phyloP scores from a whole-genome alignment of 2,797 vertebrate species.

The Neosilurus hyrtlii region DNA sequence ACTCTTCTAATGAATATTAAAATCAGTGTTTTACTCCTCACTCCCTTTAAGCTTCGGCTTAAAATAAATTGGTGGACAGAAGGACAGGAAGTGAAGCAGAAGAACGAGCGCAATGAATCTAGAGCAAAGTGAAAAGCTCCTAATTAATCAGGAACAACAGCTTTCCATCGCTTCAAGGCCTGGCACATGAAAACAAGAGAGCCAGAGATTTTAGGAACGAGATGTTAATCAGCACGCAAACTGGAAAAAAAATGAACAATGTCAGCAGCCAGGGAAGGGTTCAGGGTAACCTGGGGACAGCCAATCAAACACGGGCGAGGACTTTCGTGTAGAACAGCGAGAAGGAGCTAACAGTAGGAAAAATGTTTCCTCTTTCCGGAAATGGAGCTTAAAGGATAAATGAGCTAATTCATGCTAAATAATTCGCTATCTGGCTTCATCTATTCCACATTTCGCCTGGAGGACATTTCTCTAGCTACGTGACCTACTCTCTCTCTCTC shows the following conservation, averaged over 20 bases:
- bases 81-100: slow-evolving; percentile 25
- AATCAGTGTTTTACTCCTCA: not conserved
- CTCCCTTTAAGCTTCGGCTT: not conserved
- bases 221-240: slow-evolving; percentile 12
- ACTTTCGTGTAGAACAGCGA: not conserved
- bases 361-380: slow-evolving; percentile 38
- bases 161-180: not conserved
- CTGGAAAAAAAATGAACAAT: not conserved
- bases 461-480: slow-evolving; percentile 39
- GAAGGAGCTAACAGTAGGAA: slow-evolving; percentile 24
- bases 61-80: slow-evolving; percentile 32
- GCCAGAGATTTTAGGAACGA: slow-evolving; percentile 3
- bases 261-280: no score
- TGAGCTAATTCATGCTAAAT: slow-evolving; percentile 50
- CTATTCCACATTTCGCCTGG: slow-evolving; percentile 33
- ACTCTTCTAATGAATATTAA: not conserved
- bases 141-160: slow-evolving; percentile 14
- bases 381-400: slow-evolving; percentile 49
- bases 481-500: slow-evolving; percentile 28
- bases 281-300: not conserved
- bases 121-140: not conserved
- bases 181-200: not conserved
- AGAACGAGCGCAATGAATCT: not conserved
- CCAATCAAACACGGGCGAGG: not conserved
- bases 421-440: slow-evolving; percentile 48